A percentile compares a stretch with the other conserved stretches of the same genome.
Evolutionary conservation across 2,888 invertebrate species (phyloP).

Genomic region (Sabatieria punctata): DNA sequence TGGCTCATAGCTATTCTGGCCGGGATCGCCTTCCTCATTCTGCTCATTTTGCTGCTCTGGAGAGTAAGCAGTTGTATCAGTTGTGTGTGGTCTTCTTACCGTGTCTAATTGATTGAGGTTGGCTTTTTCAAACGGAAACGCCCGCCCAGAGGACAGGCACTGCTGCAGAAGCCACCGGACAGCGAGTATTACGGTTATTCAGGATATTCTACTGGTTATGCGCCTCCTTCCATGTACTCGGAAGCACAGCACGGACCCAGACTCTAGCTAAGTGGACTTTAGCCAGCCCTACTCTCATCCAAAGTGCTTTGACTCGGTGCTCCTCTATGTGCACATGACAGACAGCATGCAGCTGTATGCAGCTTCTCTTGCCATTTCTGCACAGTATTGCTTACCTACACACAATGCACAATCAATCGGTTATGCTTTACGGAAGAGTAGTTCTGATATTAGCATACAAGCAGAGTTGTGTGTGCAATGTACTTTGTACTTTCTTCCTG

Average conservation of each 20-base stretch:
- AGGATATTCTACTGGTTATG: conserved; percentile 19
- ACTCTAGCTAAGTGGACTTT: not conserved
- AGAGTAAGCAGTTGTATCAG: conserved; percentile 22
- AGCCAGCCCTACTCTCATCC: too few species aligned
- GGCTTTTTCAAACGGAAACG: conserved; percentile 31
- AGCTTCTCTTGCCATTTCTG: too few species aligned
- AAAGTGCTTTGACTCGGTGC: too few species aligned
- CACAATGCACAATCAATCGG: too few species aligned
- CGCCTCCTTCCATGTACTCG: conserved; percentile 16
- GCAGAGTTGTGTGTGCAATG: too few species aligned
- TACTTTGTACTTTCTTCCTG: too few species aligned
- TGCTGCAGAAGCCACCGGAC: conserved; percentile 4
- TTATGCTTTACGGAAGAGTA: too few species aligned
- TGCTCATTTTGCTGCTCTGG: conserved; percentile 22
- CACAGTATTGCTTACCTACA: too few species aligned
- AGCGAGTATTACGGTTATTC: conserved; percentile 17
- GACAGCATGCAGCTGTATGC: too few species aligned
- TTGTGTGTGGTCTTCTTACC: too few species aligned
- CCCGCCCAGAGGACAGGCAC: conserved; percentile 15
- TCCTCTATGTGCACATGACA: too few species aligned
- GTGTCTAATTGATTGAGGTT: conserved; percentile 17
- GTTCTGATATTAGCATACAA: too few species aligned
- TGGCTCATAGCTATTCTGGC: conserved; percentile 15
- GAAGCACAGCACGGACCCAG: conserved; percentile 16
- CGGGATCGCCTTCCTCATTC: conserved; percentile 23